Base-by-base conservation (phyloP, 2,113 vertebrate genomes). In the Podarcis cretensis region DNA sequence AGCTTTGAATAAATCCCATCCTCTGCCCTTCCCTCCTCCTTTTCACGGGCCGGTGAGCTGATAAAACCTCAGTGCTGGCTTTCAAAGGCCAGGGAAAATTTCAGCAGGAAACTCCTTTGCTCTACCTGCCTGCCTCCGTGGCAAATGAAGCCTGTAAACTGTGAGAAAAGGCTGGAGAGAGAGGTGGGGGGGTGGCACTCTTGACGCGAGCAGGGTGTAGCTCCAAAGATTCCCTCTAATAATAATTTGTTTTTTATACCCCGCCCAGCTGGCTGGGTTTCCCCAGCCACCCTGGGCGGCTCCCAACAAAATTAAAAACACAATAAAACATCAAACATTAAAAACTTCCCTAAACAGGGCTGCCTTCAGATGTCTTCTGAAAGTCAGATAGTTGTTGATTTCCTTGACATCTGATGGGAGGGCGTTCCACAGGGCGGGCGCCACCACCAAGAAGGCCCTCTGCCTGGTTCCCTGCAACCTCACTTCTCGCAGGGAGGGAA, bases 1-100 rank as follows among this genome's bases (percentile, higher is more conserved):
- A 93, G 93, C 94, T 95, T 95, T 94, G 91, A 95, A 93, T 92
- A 94, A 94, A 95, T 93, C 93, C 91, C 93, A 92, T 95, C 94
- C 93, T 94, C 91, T 93, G 92, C 88, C 94, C 92, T 96, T 92
- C 93, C 92, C 91, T 90, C 93, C 95, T 93, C 93, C 93, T 95
- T 83, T 83, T 96, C 93, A 94, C 57, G 90, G 95, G 86, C 91
- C 93, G 80, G 77, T 94, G 94, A 95, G 92, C 94, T 94, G 95
- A 96, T 96, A 95, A 96, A 32, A 95, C 94, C 91, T 93, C 93
- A 91, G 81, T 0, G 27, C 90, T 83, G 92, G 91, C 91, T 95
- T 95, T 95, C 93, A 93, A 63, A 94, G 65, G 69, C 88, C 88
- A 90, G 84, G 86, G 93, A 95, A 91, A 94, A 20, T 68, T 96